Evolutionary conservation across 2,113 vertebrate genomes (phyloP).

Genomic region (Phyllostomus discolor): DNA sequence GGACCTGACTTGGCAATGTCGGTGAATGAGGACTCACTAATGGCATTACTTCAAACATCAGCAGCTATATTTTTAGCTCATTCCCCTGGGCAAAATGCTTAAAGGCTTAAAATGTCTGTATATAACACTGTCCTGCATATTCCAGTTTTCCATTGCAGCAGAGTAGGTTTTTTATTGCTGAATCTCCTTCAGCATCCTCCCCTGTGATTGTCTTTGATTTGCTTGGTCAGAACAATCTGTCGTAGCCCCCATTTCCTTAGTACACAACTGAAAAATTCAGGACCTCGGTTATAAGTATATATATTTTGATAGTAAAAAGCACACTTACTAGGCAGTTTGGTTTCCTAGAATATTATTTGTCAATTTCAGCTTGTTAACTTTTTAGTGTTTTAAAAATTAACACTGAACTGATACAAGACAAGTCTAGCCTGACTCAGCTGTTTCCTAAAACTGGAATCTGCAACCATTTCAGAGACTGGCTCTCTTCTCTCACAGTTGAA

Average conservation of each 20-base stretch:
- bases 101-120: constrained; percentile 84
- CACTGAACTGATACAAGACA: not conserved
- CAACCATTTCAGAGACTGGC: constrained; percentile 72
- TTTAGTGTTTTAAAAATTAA: not conserved
- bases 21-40: constrained; percentile 18
- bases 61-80: constrained; percentile 26
- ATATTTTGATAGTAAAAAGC: not conserved
- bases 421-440: constrained; percentile 47
- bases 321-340: not conserved
- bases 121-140: constrained; percentile 76
- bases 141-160: constrained; percentile 77
- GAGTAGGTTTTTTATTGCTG: constrained; percentile 41
- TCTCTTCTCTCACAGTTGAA: constrained; percentile 81
- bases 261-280: not conserved
- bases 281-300: not conserved
- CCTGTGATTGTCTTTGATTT: not conserved
- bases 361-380: not conserved
- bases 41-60: constrained; percentile 28
- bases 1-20: constrained; percentile 28
- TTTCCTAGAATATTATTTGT: not conserved
- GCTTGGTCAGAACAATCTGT: not conserved
- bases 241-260: not conserved
- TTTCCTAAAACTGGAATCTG: constrained; percentile 81
- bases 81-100: constrained; percentile 77
- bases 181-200: not conserved